phyloP scores from a whole-genome alignment of 2,113 vertebrate species.

The Erinaceus europaeus region DNA sequence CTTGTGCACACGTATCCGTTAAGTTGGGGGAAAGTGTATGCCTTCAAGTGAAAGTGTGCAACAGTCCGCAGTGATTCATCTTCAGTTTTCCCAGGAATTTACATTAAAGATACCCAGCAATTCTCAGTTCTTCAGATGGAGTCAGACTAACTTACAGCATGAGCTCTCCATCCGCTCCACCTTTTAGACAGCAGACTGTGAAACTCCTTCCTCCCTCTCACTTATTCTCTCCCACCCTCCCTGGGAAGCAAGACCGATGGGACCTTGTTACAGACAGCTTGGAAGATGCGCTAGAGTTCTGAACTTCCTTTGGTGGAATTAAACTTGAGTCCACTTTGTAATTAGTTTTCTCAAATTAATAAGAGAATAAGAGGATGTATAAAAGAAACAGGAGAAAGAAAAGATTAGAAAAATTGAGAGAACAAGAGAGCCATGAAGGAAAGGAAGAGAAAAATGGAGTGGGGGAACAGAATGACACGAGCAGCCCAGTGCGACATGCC shows the following conservation, averaged over 20 bases:
- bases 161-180: not conserved
- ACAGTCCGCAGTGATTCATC: too few relatives aligned
- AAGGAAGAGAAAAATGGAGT: not conserved
- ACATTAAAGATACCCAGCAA: not conserved
- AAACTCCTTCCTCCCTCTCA: not conserved
- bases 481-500: not conserved
- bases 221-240: not conserved
- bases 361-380: not conserved
- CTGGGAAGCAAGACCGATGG: not conserved
- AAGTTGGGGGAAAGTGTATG: too few relatives aligned
- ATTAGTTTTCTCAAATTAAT: not conserved
- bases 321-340: not conserved
- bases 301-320: not conserved
- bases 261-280: not conserved
- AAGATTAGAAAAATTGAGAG: not conserved
- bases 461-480: not conserved
- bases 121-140: not conserved
- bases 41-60: too few relatives aligned
- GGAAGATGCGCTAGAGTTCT: not conserved
- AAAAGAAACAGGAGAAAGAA: not conserved
- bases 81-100: too few relatives aligned
- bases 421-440: not conserved
- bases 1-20: too few relatives aligned
- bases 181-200: not conserved
- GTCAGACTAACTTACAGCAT: not conserved